Evolutionary conservation across 2,113 vertebrate species (phyloP).

Genomic region (Peromyscus maniculatus): DNA sequence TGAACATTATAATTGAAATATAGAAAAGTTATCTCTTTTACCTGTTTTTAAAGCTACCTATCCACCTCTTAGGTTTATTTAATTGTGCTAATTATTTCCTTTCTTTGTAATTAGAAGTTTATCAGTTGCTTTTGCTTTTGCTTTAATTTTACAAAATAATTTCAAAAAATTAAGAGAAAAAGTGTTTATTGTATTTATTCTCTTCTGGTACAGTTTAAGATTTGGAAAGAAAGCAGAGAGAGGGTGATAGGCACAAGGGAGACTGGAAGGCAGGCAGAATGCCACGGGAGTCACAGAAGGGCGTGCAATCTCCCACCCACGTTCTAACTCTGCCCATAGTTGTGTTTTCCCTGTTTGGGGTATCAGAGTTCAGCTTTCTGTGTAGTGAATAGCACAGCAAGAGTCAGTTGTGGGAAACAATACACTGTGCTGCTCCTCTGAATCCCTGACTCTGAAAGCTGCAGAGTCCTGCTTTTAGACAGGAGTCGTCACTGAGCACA

Average conservation of each 20-base stretch:
- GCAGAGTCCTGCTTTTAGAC: too few relatives aligned
- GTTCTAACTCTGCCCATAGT: neutral
- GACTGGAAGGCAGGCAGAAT: too few relatives aligned
- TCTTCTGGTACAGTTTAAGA: neutral
- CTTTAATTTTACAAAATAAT: neutral
- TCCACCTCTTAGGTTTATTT: neutral
- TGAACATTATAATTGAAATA: neutral
- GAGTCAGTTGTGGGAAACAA: too few relatives aligned
- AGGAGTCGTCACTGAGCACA: neutral
- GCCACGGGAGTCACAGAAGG: neutral
- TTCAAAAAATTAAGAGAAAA: neutral
- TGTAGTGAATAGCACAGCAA: neutral
- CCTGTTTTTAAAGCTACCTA: neutral
- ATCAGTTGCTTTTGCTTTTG: neutral
- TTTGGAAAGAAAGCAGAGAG: neutral
- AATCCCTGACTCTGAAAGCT: neutral
- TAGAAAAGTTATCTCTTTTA: neutral
- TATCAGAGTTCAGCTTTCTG: neutral
- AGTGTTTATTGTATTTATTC: neutral
- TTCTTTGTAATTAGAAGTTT: neutral
- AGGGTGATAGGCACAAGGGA: neutral
- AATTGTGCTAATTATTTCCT: neutral
- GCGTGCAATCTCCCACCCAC: fast-evolving
- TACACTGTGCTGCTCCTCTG: too few relatives aligned
- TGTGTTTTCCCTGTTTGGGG: neutral